Percentiles rank a stretch among this genome's conserved stretches.
Evolutionary conservation across 2,888 invertebrate genomes (phyloP).

Genomic region (Sinhomidia bicolor): DNA sequence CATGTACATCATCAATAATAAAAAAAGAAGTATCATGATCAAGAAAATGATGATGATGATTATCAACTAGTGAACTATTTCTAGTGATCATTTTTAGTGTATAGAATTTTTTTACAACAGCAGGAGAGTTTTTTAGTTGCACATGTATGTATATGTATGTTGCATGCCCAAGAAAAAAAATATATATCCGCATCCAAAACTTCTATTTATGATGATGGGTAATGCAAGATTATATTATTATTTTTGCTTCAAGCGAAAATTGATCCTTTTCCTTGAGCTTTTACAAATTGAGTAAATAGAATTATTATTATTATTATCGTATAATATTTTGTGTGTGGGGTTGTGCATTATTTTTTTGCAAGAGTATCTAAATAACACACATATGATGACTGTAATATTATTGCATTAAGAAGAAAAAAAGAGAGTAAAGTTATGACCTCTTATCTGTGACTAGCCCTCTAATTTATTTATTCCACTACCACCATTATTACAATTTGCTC

Average conservation of each 20-base stretch:
- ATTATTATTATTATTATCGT: not conserved
- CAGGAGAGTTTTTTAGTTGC: too few species aligned
- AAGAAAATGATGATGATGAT: not conserved
- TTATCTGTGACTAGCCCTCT: not conserved
- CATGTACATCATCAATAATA: conserved; percentile 1
- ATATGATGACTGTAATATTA: not conserved
- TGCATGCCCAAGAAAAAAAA: too few species aligned
- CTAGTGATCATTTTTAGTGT: too few species aligned
- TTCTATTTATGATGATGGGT: not conserved
- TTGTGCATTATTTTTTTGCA: too few species aligned
- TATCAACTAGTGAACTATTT: too few species aligned
- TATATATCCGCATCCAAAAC: not conserved
- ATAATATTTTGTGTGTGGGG: too few species aligned
- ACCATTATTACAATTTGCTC: not conserved
- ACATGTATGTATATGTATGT: too few species aligned
- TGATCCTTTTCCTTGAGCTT: not conserved
- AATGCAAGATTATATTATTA: conserved; percentile 13
- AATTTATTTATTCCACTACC: conserved; percentile 1
- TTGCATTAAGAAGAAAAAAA: too few species aligned
- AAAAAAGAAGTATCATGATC: not conserved
- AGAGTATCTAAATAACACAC: not conserved
- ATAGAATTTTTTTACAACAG: too few species aligned
- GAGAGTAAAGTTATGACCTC: not conserved
- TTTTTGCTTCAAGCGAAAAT: conserved; percentile 5
- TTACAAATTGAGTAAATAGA: not conserved